A percentile compares a stretch with the other conserved stretches of the same genome.
Conservation (phyloP, 2,888 invertebrate species). For the Nymphalis urticae region DNA sequence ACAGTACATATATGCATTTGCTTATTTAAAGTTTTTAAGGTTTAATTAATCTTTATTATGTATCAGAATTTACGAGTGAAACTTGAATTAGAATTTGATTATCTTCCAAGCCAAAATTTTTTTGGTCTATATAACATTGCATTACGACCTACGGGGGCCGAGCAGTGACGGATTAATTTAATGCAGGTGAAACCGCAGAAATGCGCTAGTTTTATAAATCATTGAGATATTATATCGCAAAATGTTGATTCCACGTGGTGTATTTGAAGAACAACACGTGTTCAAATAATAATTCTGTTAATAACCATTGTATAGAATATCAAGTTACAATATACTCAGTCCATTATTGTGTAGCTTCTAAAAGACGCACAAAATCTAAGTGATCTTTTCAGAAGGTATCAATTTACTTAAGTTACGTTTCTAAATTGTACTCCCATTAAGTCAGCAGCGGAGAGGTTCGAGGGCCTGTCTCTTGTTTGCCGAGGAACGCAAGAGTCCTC, state of each 20-base stretch:
- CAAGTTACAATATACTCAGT: neutral
- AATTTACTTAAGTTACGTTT: slow-evolving; percentile 42
- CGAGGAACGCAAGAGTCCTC: slow-evolving; percentile 59
- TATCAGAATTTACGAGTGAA: too few species aligned
- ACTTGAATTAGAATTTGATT: too few species aligned
- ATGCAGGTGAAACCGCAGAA: too few species aligned
- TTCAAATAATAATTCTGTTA: neutral
- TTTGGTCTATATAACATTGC: too few species aligned
- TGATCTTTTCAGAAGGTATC: slow-evolving; percentile 38
- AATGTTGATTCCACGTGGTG: neutral
- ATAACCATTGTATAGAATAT: neutral
- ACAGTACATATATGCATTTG: too few species aligned
- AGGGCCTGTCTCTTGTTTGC: slow-evolving; percentile 69
- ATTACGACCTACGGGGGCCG: too few species aligned
- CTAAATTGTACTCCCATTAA: slow-evolving; percentile 56
- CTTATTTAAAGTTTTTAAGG: too few species aligned
- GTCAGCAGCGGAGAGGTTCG: slow-evolving; percentile 58
- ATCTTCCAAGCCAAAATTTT: too few species aligned
- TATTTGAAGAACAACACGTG: slow-evolving; percentile 14
- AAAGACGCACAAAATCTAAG: slow-evolving; percentile 25
- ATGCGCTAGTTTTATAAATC: too few species aligned
- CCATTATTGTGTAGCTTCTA: slow-evolving; percentile 4
- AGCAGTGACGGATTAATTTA: too few species aligned
- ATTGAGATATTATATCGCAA: too few species aligned
- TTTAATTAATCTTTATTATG: too few species aligned